Conservation (phyloP, 2,797 vertebrate species). For the Austrolebias charrua region DNA sequence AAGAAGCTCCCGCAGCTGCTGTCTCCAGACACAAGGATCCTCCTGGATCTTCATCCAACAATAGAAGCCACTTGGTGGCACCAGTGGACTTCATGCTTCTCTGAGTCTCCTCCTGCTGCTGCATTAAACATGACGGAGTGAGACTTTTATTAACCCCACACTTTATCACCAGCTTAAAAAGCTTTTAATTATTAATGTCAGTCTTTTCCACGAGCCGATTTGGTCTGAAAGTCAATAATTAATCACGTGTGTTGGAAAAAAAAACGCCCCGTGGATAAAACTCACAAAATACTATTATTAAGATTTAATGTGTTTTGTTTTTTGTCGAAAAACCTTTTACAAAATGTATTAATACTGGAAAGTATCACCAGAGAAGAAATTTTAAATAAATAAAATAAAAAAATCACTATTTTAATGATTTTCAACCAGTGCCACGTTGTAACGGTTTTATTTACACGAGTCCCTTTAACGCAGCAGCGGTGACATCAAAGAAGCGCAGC, state of each 20-base stretch:
- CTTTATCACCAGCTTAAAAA: too few species aligned
- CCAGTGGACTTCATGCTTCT: constrained; percentile 5
- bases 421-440: not conserved
- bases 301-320: too few species aligned
- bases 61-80: constrained; percentile 49
- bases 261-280: too few species aligned
- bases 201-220: too few species aligned
- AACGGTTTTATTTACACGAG: constrained; percentile 3
- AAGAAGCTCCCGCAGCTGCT: not conserved
- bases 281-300: too few species aligned
- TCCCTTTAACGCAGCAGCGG: not conserved
- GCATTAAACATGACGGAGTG: constrained; percentile 20
- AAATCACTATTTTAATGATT: not conserved
- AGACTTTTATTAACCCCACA: constrained; percentile 6
- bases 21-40: constrained; percentile 2
- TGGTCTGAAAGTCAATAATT: too few species aligned
- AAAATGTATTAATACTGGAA: too few species aligned
- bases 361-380: rapidly evolving
- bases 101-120: constrained; percentile 28
- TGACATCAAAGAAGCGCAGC: constrained; percentile 3
- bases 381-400: not conserved
- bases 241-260: too few species aligned
- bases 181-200: too few species aligned
- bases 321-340: too few species aligned
- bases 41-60: constrained; percentile 2